Conservation (phyloP, 2,888 invertebrate species). For the Ophioninae sp. region DNA sequence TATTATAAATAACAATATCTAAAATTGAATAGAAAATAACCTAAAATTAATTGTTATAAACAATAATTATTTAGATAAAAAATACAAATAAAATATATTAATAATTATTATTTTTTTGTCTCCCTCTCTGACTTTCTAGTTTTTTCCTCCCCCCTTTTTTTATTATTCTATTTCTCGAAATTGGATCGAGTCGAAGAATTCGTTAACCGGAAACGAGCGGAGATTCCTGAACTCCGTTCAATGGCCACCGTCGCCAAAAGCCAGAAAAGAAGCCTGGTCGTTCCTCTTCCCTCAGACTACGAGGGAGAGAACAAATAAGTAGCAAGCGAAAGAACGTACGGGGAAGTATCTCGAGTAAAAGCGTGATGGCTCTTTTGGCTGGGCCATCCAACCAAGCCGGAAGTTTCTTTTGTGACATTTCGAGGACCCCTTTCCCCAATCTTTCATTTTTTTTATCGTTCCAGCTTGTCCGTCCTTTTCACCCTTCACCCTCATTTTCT, state of each 20-base stretch:
- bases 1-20: no score
- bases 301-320: not conserved
- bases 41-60: no score
- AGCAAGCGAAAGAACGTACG: constrained; percentile 4
- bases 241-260: constrained; percentile 8
- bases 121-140: not conserved
- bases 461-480: not conserved
- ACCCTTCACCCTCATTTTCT: constrained; percentile 3
- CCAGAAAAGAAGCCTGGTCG: constrained; percentile 19
- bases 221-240: constrained; percentile 44
- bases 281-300: not conserved
- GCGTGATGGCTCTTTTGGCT: constrained; percentile 26
- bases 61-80: no score
- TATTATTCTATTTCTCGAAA: not conserved
- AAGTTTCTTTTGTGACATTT: constrained; percentile 29
- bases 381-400: constrained; percentile 16
- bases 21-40: no score
- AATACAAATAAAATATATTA: no score
- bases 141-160: constrained; percentile 1
- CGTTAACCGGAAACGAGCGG: constrained; percentile 21
- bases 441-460: not conserved
- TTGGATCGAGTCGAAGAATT: constrained; percentile 44
- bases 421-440: constrained; percentile 5
- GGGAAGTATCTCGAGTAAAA: constrained; percentile 13
- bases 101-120: not conserved